Base-by-base conservation (phyloP, 2,888 invertebrate genomes). In the Coleophora flavipennella region DNA sequence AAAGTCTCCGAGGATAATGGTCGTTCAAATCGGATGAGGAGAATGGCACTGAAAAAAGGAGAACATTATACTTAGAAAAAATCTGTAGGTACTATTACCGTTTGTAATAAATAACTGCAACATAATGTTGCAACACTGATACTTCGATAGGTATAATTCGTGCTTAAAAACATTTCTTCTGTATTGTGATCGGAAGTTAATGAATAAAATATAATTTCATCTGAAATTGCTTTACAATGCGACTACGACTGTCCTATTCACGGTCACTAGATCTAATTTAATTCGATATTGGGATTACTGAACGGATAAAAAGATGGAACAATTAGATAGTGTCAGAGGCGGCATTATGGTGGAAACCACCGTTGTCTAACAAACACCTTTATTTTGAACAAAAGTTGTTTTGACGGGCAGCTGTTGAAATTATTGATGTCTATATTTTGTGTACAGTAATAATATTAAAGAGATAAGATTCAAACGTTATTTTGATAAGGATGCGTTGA, bases 361-460 rank as follows among this genome's bases (percentile, higher is more conserved):
- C 68, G 63, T 71, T 72, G 73, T 76, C 57, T 63, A 65, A 20
- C 60, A 70, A 75, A 78, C 83, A 81, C 81, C 79, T 83, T 81
- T 80, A 72, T 74, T 56, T 53, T 43, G 62, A 67, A 76, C 67
- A 72, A 71, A 66, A 66, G 71, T 65, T 76, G 71, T 77, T 78
- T 65, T 74, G 77, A 77, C 77, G 64, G 56, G 62, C 81, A 81
- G 80, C 71, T 81, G 81, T 53, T 57, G 38, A 38, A 42, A 37
- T 43, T 55, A 54, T 52, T 59, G 70, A 72, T 63, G 70, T 58
- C 67, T 68, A 54, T 70, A 60, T 59, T 53, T 53, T 50, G 52
- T 42, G 43, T 38, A 20, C 14, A 20, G 20, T 33, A 42, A 41
- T 42, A 27, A 33, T 26, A 35, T 26, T 8, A 31, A 26, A 20